These are phyloP conservation scores for Tenthredo notha DNA, from an alignment of 2,888 invertebrate genomes.

Conservation along the genomic window DNA sequence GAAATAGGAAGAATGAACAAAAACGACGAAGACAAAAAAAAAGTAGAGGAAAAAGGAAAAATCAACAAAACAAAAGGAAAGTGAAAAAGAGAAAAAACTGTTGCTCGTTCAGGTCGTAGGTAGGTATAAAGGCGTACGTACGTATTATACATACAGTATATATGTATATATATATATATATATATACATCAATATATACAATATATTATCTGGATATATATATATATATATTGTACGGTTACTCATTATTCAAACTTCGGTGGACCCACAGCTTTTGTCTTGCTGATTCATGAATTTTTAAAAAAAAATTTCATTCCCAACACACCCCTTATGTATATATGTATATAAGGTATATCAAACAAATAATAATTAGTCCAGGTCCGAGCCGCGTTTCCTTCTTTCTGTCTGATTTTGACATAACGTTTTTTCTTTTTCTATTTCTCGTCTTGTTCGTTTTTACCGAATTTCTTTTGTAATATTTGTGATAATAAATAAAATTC, in stretches of 20 bases:
- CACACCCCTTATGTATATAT: not conserved
- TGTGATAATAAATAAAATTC: not conserved
- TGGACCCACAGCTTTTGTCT: conserved; percentile 19
- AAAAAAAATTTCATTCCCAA: not conserved
- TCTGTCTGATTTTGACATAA: not conserved
- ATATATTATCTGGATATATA: not conserved
- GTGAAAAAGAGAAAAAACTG: not conserved
- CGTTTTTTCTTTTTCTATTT: not conserved
- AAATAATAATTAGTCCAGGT: not conserved
- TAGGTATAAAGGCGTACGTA: not conserved
- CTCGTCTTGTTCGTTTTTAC: not conserved
- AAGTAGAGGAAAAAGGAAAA: not conserved
- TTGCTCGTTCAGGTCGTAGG: not conserved
- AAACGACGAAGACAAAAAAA: conserved; percentile 4
- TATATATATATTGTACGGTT: not conserved
- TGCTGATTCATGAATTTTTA: conserved; percentile 36
- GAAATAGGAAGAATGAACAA: conserved; percentile 38
- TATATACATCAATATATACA: not conserved
- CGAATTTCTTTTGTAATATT: too few relatives aligned
- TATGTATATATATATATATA: not conserved
- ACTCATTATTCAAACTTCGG: conserved; percentile 40
- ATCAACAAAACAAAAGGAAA: not conserved
- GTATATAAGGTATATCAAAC: not conserved
- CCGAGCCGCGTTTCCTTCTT: conserved; percentile 1
- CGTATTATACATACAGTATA: not conserved